These are phyloP conservation scores for Blomia tropicalis DNA, from an alignment of 2,888 invertebrate species.

Conservation along the genomic window DNA sequence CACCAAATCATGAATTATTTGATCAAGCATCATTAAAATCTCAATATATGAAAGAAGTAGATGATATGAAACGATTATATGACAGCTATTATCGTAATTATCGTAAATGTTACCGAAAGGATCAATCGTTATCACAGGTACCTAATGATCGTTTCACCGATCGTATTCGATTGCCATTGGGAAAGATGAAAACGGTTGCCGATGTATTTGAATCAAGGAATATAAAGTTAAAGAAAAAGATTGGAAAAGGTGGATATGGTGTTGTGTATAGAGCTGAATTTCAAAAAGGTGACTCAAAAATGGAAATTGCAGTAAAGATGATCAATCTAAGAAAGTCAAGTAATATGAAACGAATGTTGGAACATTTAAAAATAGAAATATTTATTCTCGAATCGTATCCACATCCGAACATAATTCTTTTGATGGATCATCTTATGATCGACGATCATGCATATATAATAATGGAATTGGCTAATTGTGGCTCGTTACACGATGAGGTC, in stretches of 20 bases:
- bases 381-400: not conserved
- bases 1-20: not conserved
- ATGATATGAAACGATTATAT: not conserved
- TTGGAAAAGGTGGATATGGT: not conserved
- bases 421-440: slow-evolving; percentile 3
- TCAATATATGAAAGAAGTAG: not conserved
- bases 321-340: not conserved
- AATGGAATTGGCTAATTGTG: slow-evolving; percentile 1
- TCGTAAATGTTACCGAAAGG: not conserved
- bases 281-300: not conserved
- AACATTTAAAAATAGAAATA: not conserved
- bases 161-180: not conserved
- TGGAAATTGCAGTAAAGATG: not conserved
- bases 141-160: not conserved
- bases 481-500: not conserved
- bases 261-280: not conserved
- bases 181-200: not conserved
- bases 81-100: not conserved
- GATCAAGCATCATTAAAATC: not conserved
- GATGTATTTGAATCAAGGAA: not conserved
- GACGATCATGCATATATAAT: not conserved
- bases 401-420: slow-evolving; percentile 2
- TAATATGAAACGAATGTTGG: not conserved
- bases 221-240: not conserved
- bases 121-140: not conserved